Evolutionary conservation across 1,140 invertebrate genomes (phyloP).

Genomic region (Eubasilissa regina): DNA sequence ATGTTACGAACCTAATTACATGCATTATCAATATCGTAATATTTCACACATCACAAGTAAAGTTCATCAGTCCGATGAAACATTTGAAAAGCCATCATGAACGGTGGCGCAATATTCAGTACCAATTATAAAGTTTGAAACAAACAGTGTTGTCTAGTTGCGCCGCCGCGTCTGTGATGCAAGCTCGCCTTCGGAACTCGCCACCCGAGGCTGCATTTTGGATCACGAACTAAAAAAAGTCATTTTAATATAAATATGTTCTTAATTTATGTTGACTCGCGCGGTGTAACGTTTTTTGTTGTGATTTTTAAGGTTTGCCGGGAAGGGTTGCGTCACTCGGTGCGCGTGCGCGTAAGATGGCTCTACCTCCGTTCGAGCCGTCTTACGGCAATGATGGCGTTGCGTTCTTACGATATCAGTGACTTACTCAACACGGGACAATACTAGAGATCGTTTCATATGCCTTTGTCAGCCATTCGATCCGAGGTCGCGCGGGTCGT

Average conservation of each 20-base stretch:
- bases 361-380: neutral
- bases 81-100: slow-evolving; percentile 33
- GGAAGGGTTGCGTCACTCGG: slow-evolving; percentile 26
- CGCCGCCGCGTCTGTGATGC: slow-evolving; percentile 17
- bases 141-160: slow-evolving; percentile 45
- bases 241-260: slow-evolving; percentile 15
- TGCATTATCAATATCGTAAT: slow-evolving; percentile 15
- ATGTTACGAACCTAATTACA: neutral
- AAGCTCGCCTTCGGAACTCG: slow-evolving; percentile 37
- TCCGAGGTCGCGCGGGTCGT: slow-evolving; percentile 41
- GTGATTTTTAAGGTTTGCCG: neutral
- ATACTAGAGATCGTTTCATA: slow-evolving; percentile 49
- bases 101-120: slow-evolving; percentile 17
- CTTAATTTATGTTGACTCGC: neutral
- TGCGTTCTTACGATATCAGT: slow-evolving; percentile 26
- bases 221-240: neutral
- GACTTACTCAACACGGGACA: slow-evolving; percentile 53
- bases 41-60: slow-evolving; percentile 29
- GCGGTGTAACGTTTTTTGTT: neutral
- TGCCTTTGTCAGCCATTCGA: slow-evolving; percentile 48
- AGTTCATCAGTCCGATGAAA: slow-evolving; percentile 34
- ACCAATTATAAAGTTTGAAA: slow-evolving; percentile 42
- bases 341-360: neutral
- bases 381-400: neutral
- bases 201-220: slow-evolving; percentile 36